A percentile compares a stretch with the other conserved stretches of the same genome.
Conservation (phyloP, 2,888 invertebrate species). For the Drosophila mercatorum region DNA sequence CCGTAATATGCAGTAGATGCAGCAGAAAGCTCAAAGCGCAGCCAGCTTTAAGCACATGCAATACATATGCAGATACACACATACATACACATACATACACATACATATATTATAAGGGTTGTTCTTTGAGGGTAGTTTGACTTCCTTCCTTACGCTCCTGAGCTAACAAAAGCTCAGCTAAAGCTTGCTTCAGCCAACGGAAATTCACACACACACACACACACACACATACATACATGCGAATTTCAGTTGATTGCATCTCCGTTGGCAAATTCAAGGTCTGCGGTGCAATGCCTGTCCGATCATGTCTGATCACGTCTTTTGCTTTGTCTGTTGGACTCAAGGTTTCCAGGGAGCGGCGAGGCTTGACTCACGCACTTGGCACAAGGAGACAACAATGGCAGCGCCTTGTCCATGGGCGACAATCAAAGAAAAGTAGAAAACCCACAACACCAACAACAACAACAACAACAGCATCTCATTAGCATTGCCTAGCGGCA, state of each 20-base stretch:
- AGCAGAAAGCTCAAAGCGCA: not conserved
- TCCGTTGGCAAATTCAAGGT: conserved; percentile 4
- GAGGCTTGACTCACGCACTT: conserved; percentile 32
- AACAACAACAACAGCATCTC: not conserved
- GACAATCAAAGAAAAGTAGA: not conserved
- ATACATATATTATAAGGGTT: not conserved
- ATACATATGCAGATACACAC: not conserved
- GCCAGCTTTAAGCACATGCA: not conserved
- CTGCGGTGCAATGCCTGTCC: conserved; percentile 1
- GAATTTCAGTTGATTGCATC: not conserved
- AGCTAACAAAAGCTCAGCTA: not conserved
- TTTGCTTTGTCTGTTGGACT: conserved; percentile 35
- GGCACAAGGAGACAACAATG: conserved; percentile 51
- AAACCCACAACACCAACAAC: not conserved
- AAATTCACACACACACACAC: not conserved
- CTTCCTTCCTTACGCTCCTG: not conserved
- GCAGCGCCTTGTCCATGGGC: not conserved
- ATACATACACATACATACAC: no score
- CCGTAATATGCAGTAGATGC: not conserved
- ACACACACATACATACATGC: not conserved
- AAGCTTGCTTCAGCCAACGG: not conserved
- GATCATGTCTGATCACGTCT: conserved; percentile 20
- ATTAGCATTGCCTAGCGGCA: conserved; percentile 14
- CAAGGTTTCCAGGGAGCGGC: conserved; percentile 43
- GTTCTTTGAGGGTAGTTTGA: not conserved